Evolutionary conservation across 2,113 vertebrate genomes (phyloP).

Genomic region (Planiliza haematocheilus): DNA sequence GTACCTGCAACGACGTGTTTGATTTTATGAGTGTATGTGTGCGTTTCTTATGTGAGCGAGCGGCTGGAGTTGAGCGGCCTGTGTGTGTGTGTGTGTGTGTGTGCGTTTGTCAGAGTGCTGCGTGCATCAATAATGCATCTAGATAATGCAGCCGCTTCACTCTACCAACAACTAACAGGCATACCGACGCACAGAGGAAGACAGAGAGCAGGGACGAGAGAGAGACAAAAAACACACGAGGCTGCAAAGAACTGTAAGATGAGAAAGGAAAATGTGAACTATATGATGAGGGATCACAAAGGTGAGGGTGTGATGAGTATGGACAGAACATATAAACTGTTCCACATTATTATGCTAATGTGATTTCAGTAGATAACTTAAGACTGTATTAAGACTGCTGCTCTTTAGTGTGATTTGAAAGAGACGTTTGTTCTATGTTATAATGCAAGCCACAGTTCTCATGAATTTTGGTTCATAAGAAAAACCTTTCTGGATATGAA

Average conservation of each 20-base stretch:
- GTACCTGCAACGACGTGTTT: constrained; percentile 19
- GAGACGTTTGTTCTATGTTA: too few relatives aligned
- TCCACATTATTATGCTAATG: too few relatives aligned
- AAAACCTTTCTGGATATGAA: too few relatives aligned
- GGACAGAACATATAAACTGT: too few relatives aligned
- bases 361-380: too few relatives aligned
- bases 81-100: constrained; percentile 41
- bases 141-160: constrained; percentile 78
- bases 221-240: constrained; percentile 31
- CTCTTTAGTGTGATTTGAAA: too few relatives aligned
- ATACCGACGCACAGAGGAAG: constrained; percentile 42
- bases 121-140: constrained; percentile 79
- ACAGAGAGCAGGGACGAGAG: constrained; percentile 20
- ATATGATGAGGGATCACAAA: constrained; percentile 4
- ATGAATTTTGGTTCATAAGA: too few relatives aligned
- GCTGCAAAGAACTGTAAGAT: constrained; percentile 36
- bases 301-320: not conserved
- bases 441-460: too few relatives aligned
- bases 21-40: constrained; percentile 34
- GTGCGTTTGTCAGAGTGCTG: constrained; percentile 67
- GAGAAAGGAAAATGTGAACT: constrained; percentile 44
- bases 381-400: too few relatives aligned
- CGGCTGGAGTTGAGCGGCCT: constrained; percentile 32
- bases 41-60: not conserved
- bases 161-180: constrained; percentile 74